Conservation (phyloP, 2,113 vertebrate species). For the Pterophyllum scalare region DNA sequence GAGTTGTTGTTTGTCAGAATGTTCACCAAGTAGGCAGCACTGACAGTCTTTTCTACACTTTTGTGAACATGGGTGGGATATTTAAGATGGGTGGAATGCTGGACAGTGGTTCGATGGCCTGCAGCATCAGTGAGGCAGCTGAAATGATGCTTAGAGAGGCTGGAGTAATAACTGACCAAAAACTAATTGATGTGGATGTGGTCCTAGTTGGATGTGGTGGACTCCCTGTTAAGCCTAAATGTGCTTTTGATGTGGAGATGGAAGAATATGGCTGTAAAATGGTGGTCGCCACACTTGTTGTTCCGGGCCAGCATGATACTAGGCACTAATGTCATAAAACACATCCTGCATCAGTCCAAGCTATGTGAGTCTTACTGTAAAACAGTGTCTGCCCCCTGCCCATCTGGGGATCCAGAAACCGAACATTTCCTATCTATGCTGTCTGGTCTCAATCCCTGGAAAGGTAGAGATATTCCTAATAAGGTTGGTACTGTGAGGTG, state of each 20-base stretch:
- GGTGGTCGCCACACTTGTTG: conserved; percentile 8
- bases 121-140: conserved; percentile 21
- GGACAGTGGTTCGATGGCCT: conserved; percentile 38
- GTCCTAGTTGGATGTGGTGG: conserved; percentile 20
- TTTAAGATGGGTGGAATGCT: neutral
- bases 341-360: conserved; percentile 14
- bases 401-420: neutral
- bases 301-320: conserved; percentile 27
- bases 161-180: neutral
- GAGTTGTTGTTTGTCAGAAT: conserved; percentile 20
- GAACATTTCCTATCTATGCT: neutral
- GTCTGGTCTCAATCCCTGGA: conserved; percentile 7
- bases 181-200: neutral
- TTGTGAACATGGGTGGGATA: neutral
- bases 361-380: conserved; percentile 26
- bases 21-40: neutral
- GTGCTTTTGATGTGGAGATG: conserved; percentile 21
- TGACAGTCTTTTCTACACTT: conserved; percentile 6
- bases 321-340: conserved; percentile 30
- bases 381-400: too few relatives aligned
- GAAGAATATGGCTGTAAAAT: conserved; percentile 32
- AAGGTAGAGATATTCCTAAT: neutral
- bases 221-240: neutral
- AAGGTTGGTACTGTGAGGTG: too few relatives aligned
- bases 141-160: neutral